Percentiles rank a stretch among this genome's conserved stretches.
Conservation (phyloP, 2,113 vertebrate genomes). For the Megaptera novaeangliae region DNA sequence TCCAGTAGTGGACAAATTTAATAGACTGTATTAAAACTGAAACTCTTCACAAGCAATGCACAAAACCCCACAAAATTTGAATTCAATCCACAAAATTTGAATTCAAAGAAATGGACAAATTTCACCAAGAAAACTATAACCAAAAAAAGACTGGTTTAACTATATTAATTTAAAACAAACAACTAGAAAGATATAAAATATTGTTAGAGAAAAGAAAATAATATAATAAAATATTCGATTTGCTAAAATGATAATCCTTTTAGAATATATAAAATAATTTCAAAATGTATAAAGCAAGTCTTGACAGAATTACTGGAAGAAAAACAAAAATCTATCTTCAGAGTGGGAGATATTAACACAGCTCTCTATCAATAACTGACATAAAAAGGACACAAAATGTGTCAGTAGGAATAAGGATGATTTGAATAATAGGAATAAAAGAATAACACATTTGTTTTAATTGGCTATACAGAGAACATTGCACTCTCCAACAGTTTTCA, state of each 20-base stretch:
- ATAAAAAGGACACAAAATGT: background rate
- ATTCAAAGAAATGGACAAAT: background rate
- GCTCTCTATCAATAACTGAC: background rate
- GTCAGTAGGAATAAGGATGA: background rate
- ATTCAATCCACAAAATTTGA: background rate
- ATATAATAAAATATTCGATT: background rate
- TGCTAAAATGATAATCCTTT: background rate
- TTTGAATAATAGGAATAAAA: background rate
- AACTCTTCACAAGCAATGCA: background rate
- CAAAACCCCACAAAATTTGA: background rate
- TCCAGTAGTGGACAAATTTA: background rate
- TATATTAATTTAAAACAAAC: background rate
- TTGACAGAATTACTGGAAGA: background rate
- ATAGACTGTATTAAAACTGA: background rate
- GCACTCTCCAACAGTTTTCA: background rate
- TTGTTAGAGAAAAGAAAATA: background rate
- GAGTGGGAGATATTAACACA: background rate
- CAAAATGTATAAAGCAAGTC: background rate
- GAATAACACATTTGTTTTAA: background rate
- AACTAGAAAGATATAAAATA: background rate
- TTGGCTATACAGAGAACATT: background rate
- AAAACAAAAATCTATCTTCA: background rate
- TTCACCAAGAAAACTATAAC: background rate
- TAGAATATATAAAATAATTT: background rate
- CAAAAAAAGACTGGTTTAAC: rapidly evolving